Base-by-base conservation (phyloP, 1,140 invertebrate genomes). In the Heliconius hewitsoni region DNA sequence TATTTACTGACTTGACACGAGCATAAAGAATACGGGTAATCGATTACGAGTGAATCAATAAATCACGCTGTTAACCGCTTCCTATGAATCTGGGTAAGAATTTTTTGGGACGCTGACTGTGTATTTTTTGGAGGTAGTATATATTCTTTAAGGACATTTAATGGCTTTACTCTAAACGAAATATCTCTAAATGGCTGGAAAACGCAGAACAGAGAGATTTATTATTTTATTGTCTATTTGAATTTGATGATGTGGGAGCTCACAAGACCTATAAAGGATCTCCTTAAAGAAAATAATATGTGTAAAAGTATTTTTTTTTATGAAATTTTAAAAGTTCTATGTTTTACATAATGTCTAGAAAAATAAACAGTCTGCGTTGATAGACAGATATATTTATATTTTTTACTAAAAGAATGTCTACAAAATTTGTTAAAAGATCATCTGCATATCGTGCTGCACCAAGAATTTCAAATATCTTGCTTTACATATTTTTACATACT, bases 401-500 rank as follows among this genome's bases (percentile, higher is more conserved):
- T 52, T 52, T 19, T 52, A 1, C 4, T 0, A 19, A 52, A 19
- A 23, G n/a, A 57, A 57, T 23, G 19, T 57, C n/a, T n/a, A 57
- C 18, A 57, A 57, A 57, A 23, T n/a, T 23, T 57, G 55, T 57
- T 57, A 57, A 57, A 57, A 57, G 55, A 57, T 57, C 55, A 57
- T 57, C n/a, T 57, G 55, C 55, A 57, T 57, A 57, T 23, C 55
- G 55, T 23, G n/a, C 19, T 57, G 55, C 55, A 57, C 8, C n/a
- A 57, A 57, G 55, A 57, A 57, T 57, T 57, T 57, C 55, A 57
- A 57, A 57, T 23, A 23, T 57, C 55, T 57, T 19, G n/a, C n/a
- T 57, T 57, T 57, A 57, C 55, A 57, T 57, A 57, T 57, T 23
- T 57, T 57, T 57, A 57, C 55, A 57, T 57, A 6, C n/a, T 57